Percentiles rank a stretch among this genome's conserved stretches.
Evolutionary conservation across 2,888 invertebrate genomes (phyloP).

Genomic region (Chrysolina haemoptera): DNA sequence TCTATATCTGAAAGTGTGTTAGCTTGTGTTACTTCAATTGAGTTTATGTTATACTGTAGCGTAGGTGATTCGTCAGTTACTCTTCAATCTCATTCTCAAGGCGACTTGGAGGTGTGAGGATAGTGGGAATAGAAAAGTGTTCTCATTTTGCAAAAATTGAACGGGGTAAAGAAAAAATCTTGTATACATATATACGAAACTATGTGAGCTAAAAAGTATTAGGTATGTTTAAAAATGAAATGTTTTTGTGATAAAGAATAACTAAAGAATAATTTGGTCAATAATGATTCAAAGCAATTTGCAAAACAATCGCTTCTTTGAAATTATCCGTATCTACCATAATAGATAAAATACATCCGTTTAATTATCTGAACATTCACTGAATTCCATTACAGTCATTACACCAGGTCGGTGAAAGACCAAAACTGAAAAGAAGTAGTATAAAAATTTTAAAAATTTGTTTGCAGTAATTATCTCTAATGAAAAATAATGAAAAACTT

Average conservation of each 20-base stretch:
- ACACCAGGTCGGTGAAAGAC: neutral
- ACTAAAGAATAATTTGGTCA: too few species aligned
- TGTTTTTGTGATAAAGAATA: neutral
- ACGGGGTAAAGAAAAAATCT: too few species aligned
- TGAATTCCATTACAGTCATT: neutral
- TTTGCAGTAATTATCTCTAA: too few species aligned
- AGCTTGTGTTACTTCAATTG: neutral
- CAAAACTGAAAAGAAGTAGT: neutral
- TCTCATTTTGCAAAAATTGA: too few species aligned
- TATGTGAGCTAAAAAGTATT: too few species aligned
- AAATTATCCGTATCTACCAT: neutral
- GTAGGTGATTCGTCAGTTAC: slow-evolving; percentile 39
- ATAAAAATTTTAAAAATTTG: too few species aligned
- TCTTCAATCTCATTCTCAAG: slow-evolving; percentile 46
- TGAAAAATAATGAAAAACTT: too few species aligned
- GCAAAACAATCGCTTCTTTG: neutral
- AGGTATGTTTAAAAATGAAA: neutral
- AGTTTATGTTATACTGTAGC: slow-evolving; percentile 2
- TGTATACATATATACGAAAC: too few species aligned
- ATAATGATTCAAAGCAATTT: neutral
- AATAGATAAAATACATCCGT: neutral
- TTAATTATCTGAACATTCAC: neutral
- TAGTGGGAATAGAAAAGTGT: too few species aligned
- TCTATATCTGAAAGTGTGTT: neutral
- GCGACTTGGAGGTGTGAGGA: slow-evolving; percentile 36